Conservation (phyloP, 2,888 invertebrate species). For the Scrobipalpa costella region DNA sequence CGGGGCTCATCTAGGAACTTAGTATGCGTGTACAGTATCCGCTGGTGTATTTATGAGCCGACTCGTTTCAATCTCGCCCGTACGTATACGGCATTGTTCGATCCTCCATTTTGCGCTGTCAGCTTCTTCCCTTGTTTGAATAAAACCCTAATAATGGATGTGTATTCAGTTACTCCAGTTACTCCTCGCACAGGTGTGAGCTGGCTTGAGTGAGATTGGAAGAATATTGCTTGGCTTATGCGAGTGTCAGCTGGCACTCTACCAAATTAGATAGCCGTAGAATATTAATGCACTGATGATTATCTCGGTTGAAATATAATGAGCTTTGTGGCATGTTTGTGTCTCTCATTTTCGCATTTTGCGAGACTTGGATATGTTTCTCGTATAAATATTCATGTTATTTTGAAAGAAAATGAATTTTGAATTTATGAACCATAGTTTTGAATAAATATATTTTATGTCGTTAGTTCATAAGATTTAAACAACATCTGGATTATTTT, state of each 20-base stretch:
- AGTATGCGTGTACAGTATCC: slow-evolving; percentile 18
- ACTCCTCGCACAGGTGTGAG: slow-evolving; percentile 8
- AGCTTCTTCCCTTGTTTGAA: slow-evolving; percentile 53
- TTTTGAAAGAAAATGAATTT: no score
- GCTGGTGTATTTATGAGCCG: slow-evolving; percentile 48
- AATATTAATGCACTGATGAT: slow-evolving; percentile 16
- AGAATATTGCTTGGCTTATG: slow-evolving; percentile 28
- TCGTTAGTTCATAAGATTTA: no score
- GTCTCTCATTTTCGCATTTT: neutral
- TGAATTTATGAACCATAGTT: no score
- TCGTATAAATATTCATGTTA: neutral
- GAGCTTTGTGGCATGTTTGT: slow-evolving; percentile 1
- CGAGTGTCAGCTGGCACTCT: slow-evolving; percentile 10
- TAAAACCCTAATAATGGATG: slow-evolving; percentile 48
- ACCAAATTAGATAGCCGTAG: slow-evolving; percentile 9
- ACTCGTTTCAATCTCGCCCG: slow-evolving; percentile 54
- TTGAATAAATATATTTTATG: no score
- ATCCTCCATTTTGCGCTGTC: slow-evolving; percentile 51
- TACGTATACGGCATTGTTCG: slow-evolving; percentile 56
- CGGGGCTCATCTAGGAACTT: slow-evolving; percentile 22
- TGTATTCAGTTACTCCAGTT: slow-evolving; percentile 23
- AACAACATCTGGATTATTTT: no score
- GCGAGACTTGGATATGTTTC: neutral
- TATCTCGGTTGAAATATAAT: slow-evolving; percentile 6
- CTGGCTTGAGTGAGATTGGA: slow-evolving; percentile 4